phyloP scores from a whole-genome alignment of 1,140 invertebrate genomes.

The Hypothenemus hampei region DNA sequence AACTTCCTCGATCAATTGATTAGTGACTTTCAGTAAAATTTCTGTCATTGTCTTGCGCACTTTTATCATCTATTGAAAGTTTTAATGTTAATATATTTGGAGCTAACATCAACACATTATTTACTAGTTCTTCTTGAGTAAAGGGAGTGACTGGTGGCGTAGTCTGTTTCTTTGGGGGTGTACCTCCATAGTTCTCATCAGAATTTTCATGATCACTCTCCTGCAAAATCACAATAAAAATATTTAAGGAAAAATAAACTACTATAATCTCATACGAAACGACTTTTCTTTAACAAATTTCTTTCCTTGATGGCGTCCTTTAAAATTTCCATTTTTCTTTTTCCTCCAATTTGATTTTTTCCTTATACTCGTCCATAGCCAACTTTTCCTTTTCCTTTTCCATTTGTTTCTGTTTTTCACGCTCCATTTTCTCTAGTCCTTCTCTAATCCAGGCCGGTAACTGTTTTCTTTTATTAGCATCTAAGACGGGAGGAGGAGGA shows the following conservation, averaged over 20 bases:
- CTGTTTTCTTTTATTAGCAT: slow-evolving; percentile 85
- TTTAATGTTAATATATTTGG: background rate
- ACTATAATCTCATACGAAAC: slow-evolving; percentile 80
- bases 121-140: slow-evolving; percentile 52
- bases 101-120: slow-evolving; percentile 28
- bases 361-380: slow-evolving; percentile 57
- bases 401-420: slow-evolving; percentile 82
- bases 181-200: slow-evolving; percentile 30
- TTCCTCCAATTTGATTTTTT: slow-evolving; percentile 60
- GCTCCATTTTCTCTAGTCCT: slow-evolving; percentile 45
- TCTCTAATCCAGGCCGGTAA: slow-evolving; percentile 95
- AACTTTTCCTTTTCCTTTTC: slow-evolving; percentile 69
- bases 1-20: slow-evolving; percentile 75
- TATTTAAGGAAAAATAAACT: background rate
- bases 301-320: slow-evolving; percentile 46
- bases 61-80: slow-evolving; percentile 71
- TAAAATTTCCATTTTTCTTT: slow-evolving; percentile 55
- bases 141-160: slow-evolving; percentile 27
- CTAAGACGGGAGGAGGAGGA: slow-evolving; percentile 49
- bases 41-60: slow-evolving; percentile 84
- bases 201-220: slow-evolving; percentile 43
- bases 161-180: slow-evolving; percentile 17
- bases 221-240: slow-evolving; percentile 14
- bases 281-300: slow-evolving; percentile 58
- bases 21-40: slow-evolving; percentile 89